These are phyloP conservation scores for Choreutis nemorana DNA, from an alignment of 2,888 invertebrate genomes.

Conservation along the genomic window DNA sequence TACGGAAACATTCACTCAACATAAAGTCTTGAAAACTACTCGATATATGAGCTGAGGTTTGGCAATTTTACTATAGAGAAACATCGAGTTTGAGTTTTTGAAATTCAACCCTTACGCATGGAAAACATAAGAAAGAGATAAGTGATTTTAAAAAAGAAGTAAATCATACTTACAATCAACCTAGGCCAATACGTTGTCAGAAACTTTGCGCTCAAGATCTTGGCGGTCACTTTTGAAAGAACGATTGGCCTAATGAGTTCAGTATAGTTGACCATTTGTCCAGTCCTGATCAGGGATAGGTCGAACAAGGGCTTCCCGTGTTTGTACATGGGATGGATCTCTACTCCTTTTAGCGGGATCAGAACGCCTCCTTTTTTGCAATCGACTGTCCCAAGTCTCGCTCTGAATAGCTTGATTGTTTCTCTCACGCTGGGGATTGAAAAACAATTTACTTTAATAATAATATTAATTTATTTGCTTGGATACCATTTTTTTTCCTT, in stretches of 20 bases:
- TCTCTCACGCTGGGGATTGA: conserved; percentile 38
- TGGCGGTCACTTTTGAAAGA: conserved; percentile 22
- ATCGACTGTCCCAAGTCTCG: conserved; percentile 38
- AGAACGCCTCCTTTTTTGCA: conserved; percentile 38
- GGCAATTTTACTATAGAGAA: too few species aligned
- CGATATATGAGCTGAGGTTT: too few species aligned
- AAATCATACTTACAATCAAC: conserved; percentile 33
- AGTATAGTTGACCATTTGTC: conserved; percentile 16
- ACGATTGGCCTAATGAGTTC: conserved; percentile 26
- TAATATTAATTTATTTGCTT: too few species aligned
- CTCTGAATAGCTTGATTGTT: conserved; percentile 35
- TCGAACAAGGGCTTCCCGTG: conserved; percentile 29
- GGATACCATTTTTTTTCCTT: not conserved
- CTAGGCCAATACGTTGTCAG: conserved; percentile 46
- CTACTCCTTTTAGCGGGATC: conserved; percentile 26
- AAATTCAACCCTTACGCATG: not conserved
- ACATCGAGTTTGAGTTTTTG: too few species aligned
- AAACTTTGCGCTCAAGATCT: conserved; percentile 33
- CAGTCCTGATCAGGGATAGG: conserved; percentile 30
- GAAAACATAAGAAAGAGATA: not conserved
- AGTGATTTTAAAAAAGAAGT: not conserved
- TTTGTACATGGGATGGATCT: conserved; percentile 32
- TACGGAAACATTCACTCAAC: too few species aligned
- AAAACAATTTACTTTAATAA: not conserved
- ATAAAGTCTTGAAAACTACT: too few species aligned